These are phyloP conservation scores for Falco cherrug DNA, from an alignment of 2,797 vertebrate genomes.

Conservation along the genomic window DNA sequence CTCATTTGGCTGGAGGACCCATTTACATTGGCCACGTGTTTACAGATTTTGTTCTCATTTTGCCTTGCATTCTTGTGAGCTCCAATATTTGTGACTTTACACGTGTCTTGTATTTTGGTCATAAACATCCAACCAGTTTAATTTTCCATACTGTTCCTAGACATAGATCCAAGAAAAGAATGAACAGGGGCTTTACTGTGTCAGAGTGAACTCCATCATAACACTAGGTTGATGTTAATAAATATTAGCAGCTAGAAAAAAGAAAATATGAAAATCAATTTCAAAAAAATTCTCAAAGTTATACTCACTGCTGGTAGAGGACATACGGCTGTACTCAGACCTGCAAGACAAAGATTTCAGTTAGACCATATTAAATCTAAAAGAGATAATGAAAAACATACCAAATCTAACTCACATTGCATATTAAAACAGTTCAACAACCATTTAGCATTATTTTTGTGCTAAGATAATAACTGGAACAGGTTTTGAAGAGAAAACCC, in stretches of 20 bases:
- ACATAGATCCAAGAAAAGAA: not conserved
- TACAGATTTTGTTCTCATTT: not conserved
- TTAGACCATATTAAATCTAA: not conserved
- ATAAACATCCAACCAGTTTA: not conserved
- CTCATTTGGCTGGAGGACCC: not conserved
- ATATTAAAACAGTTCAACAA: not conserved
- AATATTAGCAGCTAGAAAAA: not conserved
- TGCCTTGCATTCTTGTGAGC: not conserved
- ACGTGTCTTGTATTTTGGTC: not conserved
- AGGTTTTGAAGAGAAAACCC: not conserved
- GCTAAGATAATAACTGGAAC: not conserved
- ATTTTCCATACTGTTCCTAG: not conserved
- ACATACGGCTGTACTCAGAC: conserved; percentile 94
- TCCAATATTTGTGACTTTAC: not conserved
- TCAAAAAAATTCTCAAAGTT: not conserved
- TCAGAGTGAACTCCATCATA: not conserved
- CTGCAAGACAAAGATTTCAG: conserved; percentile 80
- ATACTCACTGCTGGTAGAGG: conserved; percentile 95
- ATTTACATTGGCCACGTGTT: not conserved
- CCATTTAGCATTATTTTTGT: not conserved
- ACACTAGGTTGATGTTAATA: not conserved
- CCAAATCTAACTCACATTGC: not conserved
- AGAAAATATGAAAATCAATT: not conserved
- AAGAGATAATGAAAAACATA: not conserved
- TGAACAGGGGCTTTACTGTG: not conserved